Evolutionary conservation across 2,113 vertebrate species (phyloP).

Genomic region (Hippocampus abdominalis): DNA sequence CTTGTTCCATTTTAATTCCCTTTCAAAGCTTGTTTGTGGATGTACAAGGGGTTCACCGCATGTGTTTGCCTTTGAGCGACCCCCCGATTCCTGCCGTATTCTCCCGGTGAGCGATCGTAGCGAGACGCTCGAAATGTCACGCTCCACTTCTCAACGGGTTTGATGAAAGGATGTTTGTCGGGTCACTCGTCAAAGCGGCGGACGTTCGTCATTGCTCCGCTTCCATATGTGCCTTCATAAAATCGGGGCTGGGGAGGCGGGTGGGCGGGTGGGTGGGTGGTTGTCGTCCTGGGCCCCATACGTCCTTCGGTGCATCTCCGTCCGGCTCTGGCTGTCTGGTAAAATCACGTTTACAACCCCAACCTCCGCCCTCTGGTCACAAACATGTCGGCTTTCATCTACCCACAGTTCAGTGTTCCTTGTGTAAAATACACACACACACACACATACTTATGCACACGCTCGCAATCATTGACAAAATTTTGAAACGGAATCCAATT

Average conservation of each 20-base stretch:
- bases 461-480: not conserved
- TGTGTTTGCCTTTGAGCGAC: not conserved
- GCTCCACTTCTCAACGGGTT: not conserved
- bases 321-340: not conserved
- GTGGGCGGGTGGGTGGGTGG: not conserved
- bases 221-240: not conserved
- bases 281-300: not conserved
- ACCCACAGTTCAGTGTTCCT: not conserved
- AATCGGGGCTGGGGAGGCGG: not conserved
- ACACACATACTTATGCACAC: not conserved
- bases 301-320: not conserved
- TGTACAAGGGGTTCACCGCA: too few species aligned
- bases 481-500: not conserved
- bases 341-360: not conserved
- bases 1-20: too few species aligned
- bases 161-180: not conserved
- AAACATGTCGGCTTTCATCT: slow-evolving; percentile 2
- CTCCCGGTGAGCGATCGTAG: too few species aligned
- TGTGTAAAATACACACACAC: not conserved
- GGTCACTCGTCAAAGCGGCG: not conserved
- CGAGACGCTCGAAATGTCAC: slow-evolving; percentile 33
- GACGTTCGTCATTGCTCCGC: not conserved
- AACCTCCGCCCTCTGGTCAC: not conserved
- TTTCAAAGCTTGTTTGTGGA: too few species aligned
- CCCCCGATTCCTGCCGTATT: not conserved